Conservation (phyloP, 2,797 vertebrate genomes). For the Macrochelys suwanniensis region DNA sequence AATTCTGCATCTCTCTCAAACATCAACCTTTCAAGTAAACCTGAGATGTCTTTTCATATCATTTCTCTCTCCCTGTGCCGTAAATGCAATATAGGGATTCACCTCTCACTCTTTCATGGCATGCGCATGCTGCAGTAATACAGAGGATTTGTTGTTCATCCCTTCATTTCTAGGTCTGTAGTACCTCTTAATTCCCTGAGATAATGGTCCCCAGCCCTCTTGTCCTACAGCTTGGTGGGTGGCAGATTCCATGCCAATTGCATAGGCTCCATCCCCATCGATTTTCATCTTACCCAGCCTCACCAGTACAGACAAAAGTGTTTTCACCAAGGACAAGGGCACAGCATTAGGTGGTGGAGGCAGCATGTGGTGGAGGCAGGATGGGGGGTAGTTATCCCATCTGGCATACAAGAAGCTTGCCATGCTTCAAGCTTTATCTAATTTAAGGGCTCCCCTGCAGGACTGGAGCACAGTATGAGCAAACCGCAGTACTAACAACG, state of each 20-base stretch:
- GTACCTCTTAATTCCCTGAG: background rate
- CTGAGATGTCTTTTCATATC: constrained; percentile 43
- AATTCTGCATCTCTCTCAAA: background rate
- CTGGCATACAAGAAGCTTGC: background rate
- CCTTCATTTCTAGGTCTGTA: constrained; percentile 68
- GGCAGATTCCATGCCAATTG: background rate
- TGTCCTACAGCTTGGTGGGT: background rate
- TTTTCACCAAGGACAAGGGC: background rate
- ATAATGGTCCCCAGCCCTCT: constrained; percentile 41
- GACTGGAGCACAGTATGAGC: background rate
- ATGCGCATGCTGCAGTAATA: constrained; percentile 70
- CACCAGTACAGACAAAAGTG: background rate
- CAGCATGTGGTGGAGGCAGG: background rate
- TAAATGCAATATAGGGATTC: constrained; percentile 79
- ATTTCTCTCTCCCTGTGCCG: constrained; percentile 35
- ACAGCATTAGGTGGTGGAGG: background rate
- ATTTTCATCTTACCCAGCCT: background rate
- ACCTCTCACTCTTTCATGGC: constrained; percentile 58
- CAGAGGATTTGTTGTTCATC: constrained; percentile 73
- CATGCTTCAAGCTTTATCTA: background rate
- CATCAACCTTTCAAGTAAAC: constrained; percentile 51
- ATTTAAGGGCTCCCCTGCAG: background rate
- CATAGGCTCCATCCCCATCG: background rate
- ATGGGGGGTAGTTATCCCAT: background rate
- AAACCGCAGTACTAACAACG: background rate